Base-by-base conservation (phyloP, 2,113 vertebrate genomes). In the Grallaria varia region DNA sequence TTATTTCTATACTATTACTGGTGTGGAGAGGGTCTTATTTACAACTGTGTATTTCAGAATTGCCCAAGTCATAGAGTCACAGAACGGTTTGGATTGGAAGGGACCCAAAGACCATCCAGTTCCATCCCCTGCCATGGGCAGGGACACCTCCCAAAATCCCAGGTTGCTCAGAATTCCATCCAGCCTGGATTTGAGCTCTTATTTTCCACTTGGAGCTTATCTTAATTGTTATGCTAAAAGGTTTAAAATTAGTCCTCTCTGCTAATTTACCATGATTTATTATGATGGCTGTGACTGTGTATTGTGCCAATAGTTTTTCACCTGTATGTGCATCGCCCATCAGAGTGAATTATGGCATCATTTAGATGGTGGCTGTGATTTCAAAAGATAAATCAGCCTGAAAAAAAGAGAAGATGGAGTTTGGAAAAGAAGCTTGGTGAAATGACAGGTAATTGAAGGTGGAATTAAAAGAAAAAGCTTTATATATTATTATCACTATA, bases 171-270 rank as follows among this genome's bases (percentile, higher is more conserved):
- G 40, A 56, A 31, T 64, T 56, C 49, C 80, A 49, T 35, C 56
- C 49, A 71, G 5, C 40, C 72, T 55, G 42, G 35, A 42, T 31
- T 37, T 98, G 97, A 84, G 98, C 98, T 92, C 94, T 98, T 87
- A 98, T 98, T 97, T 98, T 98, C 90, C 97, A 98, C 88, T 84
- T 81, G 56, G 92, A 40, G 68, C 97, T 99, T 71, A 98, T 98
- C 93, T 98, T 98, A 94, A 98, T 98, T 91, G 98, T 98, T 99
- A 97, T 72, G 97, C 96, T 82, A 93, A 95, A 97, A 96, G 69
- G 45, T 50, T 78, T 16, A 28, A 80, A 76, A 78, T 85, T n/a
- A 68, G 50, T 73, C 49, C 20, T 77, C 55, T 77, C 47, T 59
- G 15, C 52, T 89, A 85, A 89, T 87, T 73, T 79, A 5, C 73